Percentiles rank a stretch among this genome's conserved stretches.
Conservation (phyloP, 2,797 vertebrate genomes). For the Myiothlypis chrysogaster region DNA sequence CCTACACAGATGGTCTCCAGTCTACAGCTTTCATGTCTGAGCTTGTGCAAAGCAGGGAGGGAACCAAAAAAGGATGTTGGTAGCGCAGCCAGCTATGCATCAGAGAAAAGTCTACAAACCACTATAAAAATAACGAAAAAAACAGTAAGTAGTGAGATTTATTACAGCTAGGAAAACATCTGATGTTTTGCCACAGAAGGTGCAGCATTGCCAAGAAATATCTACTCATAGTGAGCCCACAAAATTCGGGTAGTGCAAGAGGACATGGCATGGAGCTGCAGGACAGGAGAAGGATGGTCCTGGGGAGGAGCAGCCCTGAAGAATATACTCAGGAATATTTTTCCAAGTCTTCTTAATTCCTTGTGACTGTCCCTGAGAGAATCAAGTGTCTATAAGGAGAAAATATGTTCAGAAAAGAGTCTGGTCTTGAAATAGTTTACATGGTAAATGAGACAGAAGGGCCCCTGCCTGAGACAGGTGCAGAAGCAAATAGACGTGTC, state of each 20-base stretch:
- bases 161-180: background rate
- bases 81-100: background rate
- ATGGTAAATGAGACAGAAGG: background rate
- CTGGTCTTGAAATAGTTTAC: background rate
- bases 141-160: background rate
- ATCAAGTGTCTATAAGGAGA: background rate
- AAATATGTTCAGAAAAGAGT: background rate
- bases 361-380: background rate
- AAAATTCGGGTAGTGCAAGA: background rate
- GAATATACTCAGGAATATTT: background rate
- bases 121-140: background rate
- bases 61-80: background rate
- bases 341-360: background rate
- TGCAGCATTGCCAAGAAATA: background rate
- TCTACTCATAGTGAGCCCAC: background rate
- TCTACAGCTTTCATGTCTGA: background rate
- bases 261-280: fast-evolving
- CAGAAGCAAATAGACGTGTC: background rate
- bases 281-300: background rate
- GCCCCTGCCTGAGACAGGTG: background rate
- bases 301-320: background rate
- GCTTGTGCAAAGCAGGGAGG: background rate
- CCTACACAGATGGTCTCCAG: background rate
- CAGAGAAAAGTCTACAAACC: background rate
- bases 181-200: background rate